A percentile compares a stretch with the other conserved stretches of the same genome.
Conservation (phyloP, 2,888 invertebrate genomes). For the Chalcis sispes region DNA sequence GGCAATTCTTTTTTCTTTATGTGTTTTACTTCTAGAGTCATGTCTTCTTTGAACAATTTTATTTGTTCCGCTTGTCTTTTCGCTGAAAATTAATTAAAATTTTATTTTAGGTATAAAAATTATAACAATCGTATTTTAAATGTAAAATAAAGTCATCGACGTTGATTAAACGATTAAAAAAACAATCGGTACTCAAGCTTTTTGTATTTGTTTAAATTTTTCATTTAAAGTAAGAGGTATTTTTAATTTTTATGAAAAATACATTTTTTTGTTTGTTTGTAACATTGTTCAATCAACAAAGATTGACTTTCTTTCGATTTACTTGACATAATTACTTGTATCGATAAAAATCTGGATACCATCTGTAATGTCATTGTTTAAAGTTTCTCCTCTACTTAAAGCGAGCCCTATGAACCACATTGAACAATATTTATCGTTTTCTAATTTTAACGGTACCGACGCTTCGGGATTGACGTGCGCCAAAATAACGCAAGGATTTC, state of each 20-base stretch:
- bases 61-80: slow-evolving; percentile 34
- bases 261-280: too few species aligned
- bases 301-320: too few species aligned
- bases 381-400: slow-evolving; percentile 90
- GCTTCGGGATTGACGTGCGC: slow-evolving; percentile 97
- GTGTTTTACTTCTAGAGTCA: slow-evolving; percentile 26
- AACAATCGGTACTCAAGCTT: too few species aligned
- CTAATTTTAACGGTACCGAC: slow-evolving; percentile 79
- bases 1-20: slow-evolving; percentile 82
- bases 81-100: slow-evolving; percentile 19
- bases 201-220: too few species aligned
- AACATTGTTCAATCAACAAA: too few species aligned
- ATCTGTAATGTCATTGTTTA: slow-evolving; percentile 94
- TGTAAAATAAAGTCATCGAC: too few species aligned
- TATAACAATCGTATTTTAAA: too few species aligned
- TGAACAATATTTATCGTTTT: slow-evolving; percentile 82
- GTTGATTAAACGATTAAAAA: too few species aligned
- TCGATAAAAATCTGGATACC: slow-evolving; percentile 95
- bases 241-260: too few species aligned
- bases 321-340: slow-evolving; percentile 80
- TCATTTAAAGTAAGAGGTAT: too few species aligned
- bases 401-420: slow-evolving; percentile 99
- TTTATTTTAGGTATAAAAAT: too few species aligned
- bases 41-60: slow-evolving; percentile 19
- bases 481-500: slow-evolving; percentile 92